Percentiles rank a stretch among this genome's conserved stretches.
Conservation (phyloP, 2,888 invertebrate genomes). For the Dicyrtomina minuta region DNA sequence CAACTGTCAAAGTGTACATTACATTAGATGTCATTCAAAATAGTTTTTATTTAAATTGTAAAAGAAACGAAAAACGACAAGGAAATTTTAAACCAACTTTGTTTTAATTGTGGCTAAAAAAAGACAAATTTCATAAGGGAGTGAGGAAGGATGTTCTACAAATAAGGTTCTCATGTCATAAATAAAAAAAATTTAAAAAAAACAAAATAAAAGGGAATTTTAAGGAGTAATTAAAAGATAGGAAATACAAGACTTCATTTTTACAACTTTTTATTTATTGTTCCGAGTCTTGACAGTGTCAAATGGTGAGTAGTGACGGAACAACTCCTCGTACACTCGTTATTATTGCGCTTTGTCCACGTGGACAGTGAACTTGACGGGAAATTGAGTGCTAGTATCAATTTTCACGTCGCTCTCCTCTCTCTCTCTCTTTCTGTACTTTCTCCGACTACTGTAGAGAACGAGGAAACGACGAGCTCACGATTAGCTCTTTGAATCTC, state of each 20-base stretch:
- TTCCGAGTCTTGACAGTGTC: slow-evolving; percentile 16
- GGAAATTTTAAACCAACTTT: no score
- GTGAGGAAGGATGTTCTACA: no score
- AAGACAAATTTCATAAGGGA: no score
- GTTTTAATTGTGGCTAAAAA: no score
- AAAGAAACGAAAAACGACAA: no score
- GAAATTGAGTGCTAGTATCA: slow-evolving; percentile 10
- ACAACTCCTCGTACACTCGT: slow-evolving; percentile 6
- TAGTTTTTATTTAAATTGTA: no score
- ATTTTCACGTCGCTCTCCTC: slow-evolving; percentile 23
- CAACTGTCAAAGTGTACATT: no score
- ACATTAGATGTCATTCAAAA: no score
- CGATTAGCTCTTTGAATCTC: slow-evolving; percentile 17
- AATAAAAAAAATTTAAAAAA: no score
- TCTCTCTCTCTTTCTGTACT: background rate
- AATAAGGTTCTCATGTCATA: no score
- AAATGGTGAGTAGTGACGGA: slow-evolving; percentile 15
- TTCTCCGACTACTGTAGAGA: background rate
- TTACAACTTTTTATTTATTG: slow-evolving; percentile 6
- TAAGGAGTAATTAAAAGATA: background rate
- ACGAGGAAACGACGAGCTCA: no score
- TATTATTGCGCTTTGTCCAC: slow-evolving; percentile 21
- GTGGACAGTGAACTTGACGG: slow-evolving; percentile 27
- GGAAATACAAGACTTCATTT: background rate
- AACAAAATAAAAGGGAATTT: no score